These are phyloP conservation scores for Nemapogon koenigi DNA, from an alignment of 2,888 invertebrate genomes.

Conservation along the genomic window DNA sequence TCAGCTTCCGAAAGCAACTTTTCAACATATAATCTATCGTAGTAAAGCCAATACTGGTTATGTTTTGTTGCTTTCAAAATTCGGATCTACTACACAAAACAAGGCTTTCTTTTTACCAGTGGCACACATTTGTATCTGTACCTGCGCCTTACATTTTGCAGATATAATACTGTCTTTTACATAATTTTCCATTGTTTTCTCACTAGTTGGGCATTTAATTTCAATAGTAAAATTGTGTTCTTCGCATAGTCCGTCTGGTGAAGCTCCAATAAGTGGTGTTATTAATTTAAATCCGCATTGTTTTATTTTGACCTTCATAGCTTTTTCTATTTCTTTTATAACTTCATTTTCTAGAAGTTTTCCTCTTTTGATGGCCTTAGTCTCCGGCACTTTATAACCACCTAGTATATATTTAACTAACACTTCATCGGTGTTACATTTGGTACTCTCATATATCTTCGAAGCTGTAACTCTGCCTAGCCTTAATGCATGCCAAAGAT, in stretches of 20 bases:
- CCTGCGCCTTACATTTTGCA: conserved; percentile 8
- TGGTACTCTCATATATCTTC: conserved; percentile 2
- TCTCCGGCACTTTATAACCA: too few relatives aligned
- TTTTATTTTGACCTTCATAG: conserved; percentile 1
- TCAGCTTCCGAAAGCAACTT: too few relatives aligned
- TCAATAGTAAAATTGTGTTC: conserved; percentile 5
- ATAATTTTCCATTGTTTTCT: conserved; percentile 5
- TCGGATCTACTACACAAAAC: conserved; percentile 3
- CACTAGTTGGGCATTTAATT: conserved; percentile 8
- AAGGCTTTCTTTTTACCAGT: conserved; percentile 4
- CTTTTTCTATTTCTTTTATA: conserved; percentile 9
- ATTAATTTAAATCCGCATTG: neutral
- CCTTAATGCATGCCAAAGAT: too few relatives aligned
- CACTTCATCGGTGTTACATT: conserved; percentile 3
- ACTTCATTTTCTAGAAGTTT: conserved; percentile 7
- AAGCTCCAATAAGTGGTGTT: conserved; percentile 5
- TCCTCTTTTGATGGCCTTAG: conserved; percentile 2
- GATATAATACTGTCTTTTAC: conserved; percentile 3
- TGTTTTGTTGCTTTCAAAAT: too few relatives aligned
- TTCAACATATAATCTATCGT: too few relatives aligned
- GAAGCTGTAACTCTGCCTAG: conserved; percentile 9
- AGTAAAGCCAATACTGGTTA: too few relatives aligned
- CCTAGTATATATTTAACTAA: neutral
- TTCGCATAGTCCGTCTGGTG: conserved; percentile 5
- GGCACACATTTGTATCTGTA: conserved; percentile 8